Evolutionary conservation across 2,888 invertebrate genomes (phyloP), one percentile per base, ranked within the genome.

Genomic region (Scaptomyza flava): DNA sequence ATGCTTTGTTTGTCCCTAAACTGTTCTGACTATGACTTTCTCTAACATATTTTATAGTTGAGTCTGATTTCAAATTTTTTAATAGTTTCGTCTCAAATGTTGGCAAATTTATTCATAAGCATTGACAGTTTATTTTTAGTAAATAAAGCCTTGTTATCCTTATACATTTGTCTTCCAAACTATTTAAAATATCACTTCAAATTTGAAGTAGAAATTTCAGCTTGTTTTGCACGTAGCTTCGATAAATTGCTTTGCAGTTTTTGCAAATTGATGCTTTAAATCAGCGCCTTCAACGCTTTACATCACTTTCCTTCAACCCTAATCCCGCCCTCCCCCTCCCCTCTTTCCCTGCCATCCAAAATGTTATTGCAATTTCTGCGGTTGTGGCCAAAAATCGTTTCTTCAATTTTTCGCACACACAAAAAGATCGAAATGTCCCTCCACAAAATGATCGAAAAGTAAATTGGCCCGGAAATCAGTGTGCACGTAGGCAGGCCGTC

Each of bases 331-430:
- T n/a, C 27, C 27, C 27, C 27, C 4, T 27, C 3, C 3, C n/a
- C n/a, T 6, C 7, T 7, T 38, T 38, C 3, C 7, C 36, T 14
- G 38, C 9, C 38, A 8, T 38, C 12, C 12, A 17, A 6, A 53
- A 51, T 51, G 51, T 47, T 66, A 66, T 75, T 81, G 69, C 69
- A 72, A 80, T 71, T 72, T 71, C 33, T 66, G 65, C 38, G 81
- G 68, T 66, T 72, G 54, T 31, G 51, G 51, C 56, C 38, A 42
- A 58, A 79, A 81, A 77, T 81, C 65, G 71, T 68, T 73, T 71
- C 62, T 64, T 46, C 51, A 60, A 60, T 71, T 77, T 65, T 74
- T 63, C 41, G 57, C 60, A 50, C 64, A 76, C 48, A 11, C 14
- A 48, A 30, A 33, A 2, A 7, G 36, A 51, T 30, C 65, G 30